Evolutionary conservation across 2,888 invertebrate genomes (phyloP), one percentile per base, ranked within the genome.

Genomic region (Teleogryllus oceanicus): DNA sequence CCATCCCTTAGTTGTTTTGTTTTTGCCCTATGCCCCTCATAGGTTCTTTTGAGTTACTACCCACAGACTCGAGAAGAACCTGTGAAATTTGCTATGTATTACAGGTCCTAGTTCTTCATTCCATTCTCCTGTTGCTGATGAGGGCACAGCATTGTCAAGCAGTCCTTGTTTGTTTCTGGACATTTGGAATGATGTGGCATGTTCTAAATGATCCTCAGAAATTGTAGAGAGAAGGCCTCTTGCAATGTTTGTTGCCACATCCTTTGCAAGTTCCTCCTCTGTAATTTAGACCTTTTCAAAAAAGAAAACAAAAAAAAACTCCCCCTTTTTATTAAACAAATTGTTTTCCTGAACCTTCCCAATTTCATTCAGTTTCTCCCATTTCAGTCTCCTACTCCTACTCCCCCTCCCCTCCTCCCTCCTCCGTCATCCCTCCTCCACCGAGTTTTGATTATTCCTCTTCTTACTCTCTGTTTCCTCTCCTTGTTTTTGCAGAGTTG

Each of bases 171-270:
- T 62, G n/a, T 37, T 37, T 62, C 62, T 62, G 62, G 62, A 62
- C 62, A 62, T 62, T 62, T 62, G 62, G 62, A 62, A 62, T 18
- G 13, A 62, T n/a, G n/a, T 62, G 62, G 62, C 62, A 62, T 62
- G 62, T 62, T 62, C 62, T 62, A 62, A 62, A 62, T 62, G 62
- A 18, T 62, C 12, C 16, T 18, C 13, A n/a, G 62, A 62, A 62
- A 62, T n/a, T 18, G 16, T 18, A 62, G 13, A 18, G n/a, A 18
- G 62, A n/a, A 18, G 62, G 62, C 62, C n/a, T n/a, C 62, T 62
- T 62, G 62, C 62, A 62, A 62, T 62, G 62, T 62, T 62, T 62
- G 62, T 62, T 18, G 62, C 62, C 62, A 62, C n/a, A 18, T 62
- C 62, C 62, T 62, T 62, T 37, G 37, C 37, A 37, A 37, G 37